A percentile compares a stretch with the other conserved stretches of the same genome.
phyloP scores from a whole-genome alignment of 2,113 vertebrate species.

The Lichenostomus cassidix region DNA sequence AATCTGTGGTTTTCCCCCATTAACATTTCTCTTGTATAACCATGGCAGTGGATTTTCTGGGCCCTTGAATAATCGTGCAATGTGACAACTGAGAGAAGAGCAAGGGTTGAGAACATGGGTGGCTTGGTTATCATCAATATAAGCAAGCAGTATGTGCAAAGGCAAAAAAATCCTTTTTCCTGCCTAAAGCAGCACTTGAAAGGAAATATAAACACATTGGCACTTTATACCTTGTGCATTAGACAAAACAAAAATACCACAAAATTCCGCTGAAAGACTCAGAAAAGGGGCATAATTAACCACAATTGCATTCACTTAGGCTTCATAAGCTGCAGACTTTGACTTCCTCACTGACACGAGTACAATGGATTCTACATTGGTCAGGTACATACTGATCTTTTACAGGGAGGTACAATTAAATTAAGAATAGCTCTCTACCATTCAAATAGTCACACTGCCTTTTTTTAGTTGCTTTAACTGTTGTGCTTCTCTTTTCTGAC shows the following conservation, averaged over 20 bases:
- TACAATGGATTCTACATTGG: neutral
- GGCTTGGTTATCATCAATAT: neutral
- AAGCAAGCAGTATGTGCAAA: neutral
- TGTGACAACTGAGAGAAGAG: neutral
- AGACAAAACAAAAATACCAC: conserved; percentile 27
- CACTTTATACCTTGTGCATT: neutral
- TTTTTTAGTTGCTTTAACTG: neutral
- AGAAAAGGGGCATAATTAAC: neutral
- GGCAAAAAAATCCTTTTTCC: neutral
- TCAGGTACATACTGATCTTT: neutral
- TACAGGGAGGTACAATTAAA: neutral
- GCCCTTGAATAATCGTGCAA: neutral
- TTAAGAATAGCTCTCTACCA: neutral
- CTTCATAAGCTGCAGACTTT: neutral
- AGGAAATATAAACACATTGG: neutral
- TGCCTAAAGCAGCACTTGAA: neutral
- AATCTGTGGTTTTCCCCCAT: neutral
- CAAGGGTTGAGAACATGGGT: neutral
- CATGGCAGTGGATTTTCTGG: neutral
- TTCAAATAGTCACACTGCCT: neutral
- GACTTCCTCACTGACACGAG: neutral
- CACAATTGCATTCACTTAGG: neutral
- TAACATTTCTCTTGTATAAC: neutral
- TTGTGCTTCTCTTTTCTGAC: neutral
- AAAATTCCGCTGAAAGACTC: neutral